phyloP scores from a whole-genome alignment of 2,888 invertebrate species.

The Apoderus coryli region DNA sequence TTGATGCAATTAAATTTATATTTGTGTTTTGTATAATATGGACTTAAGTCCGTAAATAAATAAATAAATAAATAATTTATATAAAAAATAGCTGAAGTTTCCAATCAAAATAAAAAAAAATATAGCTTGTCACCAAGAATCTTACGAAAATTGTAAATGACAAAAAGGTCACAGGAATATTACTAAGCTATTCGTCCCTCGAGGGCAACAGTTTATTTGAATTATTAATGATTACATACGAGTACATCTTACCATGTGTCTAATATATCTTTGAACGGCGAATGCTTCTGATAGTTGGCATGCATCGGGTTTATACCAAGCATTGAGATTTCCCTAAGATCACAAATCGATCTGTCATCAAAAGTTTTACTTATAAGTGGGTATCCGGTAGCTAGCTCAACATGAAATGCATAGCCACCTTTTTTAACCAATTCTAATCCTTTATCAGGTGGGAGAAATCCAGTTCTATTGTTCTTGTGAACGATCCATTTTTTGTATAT shows the following conservation, averaged over 20 bases:
- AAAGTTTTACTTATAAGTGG: slow-evolving; percentile 26
- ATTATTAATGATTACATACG: slow-evolving; percentile 1
- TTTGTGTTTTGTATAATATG: too few relatives aligned
- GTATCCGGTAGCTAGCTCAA: slow-evolving; percentile 27
- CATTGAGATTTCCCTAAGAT: slow-evolving; percentile 26
- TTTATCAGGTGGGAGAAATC: slow-evolving; percentile 21
- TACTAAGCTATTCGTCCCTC: too few relatives aligned
- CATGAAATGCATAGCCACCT: slow-evolving; percentile 29
- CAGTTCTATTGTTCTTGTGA: slow-evolving; percentile 16
- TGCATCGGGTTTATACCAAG: slow-evolving; percentile 22
- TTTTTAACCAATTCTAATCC: slow-evolving; percentile 23
- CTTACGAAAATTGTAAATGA: too few relatives aligned
- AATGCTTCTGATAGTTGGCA: slow-evolving; percentile 24
- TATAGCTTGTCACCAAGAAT: too few relatives aligned
- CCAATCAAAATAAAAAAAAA: too few relatives aligned
- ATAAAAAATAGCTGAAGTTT: too few relatives aligned
- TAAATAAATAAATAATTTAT: too few relatives aligned
- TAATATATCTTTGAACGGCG: slow-evolving; percentile 27
- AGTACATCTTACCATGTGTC: slow-evolving; percentile 25
- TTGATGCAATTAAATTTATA: too few relatives aligned
- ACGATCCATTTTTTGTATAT: slow-evolving; percentile 39
- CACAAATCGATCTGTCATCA: slow-evolving; percentile 25
- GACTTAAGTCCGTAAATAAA: too few relatives aligned
- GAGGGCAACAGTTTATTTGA: too few relatives aligned
- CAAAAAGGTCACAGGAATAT: too few relatives aligned